These are phyloP conservation scores for Spinibarbus caldwelli DNA, from an alignment of 2,797 vertebrate genomes.

Conservation along the genomic window DNA sequence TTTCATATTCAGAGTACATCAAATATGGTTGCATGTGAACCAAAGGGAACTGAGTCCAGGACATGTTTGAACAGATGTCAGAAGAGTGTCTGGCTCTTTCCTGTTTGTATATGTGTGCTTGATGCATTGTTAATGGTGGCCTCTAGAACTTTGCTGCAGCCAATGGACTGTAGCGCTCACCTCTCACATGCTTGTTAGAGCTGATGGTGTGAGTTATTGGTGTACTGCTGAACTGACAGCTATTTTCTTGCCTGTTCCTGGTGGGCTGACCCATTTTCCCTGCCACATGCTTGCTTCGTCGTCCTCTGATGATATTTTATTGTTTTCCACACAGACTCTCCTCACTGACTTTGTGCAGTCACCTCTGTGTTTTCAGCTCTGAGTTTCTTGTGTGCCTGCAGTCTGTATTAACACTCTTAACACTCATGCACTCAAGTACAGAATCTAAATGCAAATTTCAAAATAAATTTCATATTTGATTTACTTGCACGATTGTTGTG, in stretches of 20 bases:
- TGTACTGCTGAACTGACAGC: conserved; percentile 22
- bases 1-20: not conserved
- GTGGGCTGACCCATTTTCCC: conserved; percentile 31
- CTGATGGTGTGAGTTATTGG: conserved; percentile 46
- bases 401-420: not conserved
- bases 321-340: conserved; percentile 20
- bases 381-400: not conserved
- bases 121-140: conserved; percentile 47
- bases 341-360: conserved; percentile 8
- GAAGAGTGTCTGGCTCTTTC: not conserved
- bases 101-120: conserved; percentile 18
- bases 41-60: conserved; percentile 2
- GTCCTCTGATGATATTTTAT: conserved; percentile 7
- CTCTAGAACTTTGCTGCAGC: conserved; percentile 2
- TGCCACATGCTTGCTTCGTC: conserved; percentile 8
- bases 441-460: not conserved
- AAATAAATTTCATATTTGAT: not conserved
- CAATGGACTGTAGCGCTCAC: conserved; percentile 14
- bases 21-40: not conserved
- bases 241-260: conserved; percentile 32
- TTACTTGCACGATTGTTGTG: not conserved
- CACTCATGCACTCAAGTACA: not conserved
- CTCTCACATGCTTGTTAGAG: conserved; percentile 29
- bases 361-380: not conserved
- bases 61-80: conserved; percentile 17